Evolutionary conservation across 1,140 invertebrate species (phyloP).

Genomic region (Leptopilina boulardi): DNA sequence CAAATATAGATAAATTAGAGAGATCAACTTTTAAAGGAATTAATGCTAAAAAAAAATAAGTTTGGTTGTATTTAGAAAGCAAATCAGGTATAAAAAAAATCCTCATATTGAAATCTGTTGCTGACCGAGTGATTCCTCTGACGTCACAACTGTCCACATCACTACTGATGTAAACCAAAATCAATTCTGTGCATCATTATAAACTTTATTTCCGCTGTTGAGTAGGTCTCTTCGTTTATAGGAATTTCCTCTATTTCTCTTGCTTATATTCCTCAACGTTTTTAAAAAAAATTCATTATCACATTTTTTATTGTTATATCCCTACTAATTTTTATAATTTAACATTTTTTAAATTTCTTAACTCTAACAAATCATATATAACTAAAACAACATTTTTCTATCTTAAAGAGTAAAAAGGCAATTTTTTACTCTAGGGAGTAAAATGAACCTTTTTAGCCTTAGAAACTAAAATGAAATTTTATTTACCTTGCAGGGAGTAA

Average conservation of each 20-base stretch:
- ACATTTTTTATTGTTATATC: too few relatives aligned
- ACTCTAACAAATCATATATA: too few relatives aligned
- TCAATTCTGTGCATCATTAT: not conserved
- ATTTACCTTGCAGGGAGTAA: too few relatives aligned
- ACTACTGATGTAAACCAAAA: not conserved
- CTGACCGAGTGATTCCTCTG: conserved; percentile 27
- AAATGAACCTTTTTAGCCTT: too few relatives aligned
- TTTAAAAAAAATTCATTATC: too few relatives aligned
- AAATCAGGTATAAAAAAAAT: conserved; percentile 6
- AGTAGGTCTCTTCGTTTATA: not conserved
- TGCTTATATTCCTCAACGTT: not conserved
- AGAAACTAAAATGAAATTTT: too few relatives aligned
- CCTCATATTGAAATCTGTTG: not conserved
- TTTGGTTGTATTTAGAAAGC: not conserved
- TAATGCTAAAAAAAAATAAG: conserved; percentile 4
- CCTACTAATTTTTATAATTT: too few relatives aligned
- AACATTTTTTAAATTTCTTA: too few relatives aligned
- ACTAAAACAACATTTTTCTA: too few relatives aligned
- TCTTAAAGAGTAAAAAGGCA: too few relatives aligned
- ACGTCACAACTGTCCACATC: not conserved
- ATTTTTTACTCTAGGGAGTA: too few relatives aligned
- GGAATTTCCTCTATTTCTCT: conserved; percentile 1
- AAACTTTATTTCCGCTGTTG: not conserved
- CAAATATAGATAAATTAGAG: not conserved
- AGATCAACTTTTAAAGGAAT: not conserved